Base-by-base conservation (phyloP, 2,797 vertebrate species). In the Neosilurus hyrtlii region DNA sequence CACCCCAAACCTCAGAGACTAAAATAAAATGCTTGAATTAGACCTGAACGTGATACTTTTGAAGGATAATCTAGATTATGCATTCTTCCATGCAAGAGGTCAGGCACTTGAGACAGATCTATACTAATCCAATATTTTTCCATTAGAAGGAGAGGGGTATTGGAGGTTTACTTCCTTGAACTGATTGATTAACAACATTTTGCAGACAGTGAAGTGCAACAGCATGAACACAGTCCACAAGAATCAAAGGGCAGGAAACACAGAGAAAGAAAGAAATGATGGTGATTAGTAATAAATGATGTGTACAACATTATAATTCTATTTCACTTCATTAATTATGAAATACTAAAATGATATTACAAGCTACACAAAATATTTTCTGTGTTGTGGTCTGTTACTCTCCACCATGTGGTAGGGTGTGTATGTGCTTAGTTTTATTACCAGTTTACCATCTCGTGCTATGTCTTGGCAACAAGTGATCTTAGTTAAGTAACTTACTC, bases 71-170 rank as follows among this genome's bases (percentile, higher is more conserved):
- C 35, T 67, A 67, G 63, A 52, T 57, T 63, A 83, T 79, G 81
- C 81, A 54, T 84, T 86, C 81, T 85, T 86, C 83, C 81, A 89
- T 90, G 91, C 82, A 66, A 88, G 89, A 88, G 89, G 82, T 90
- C 86, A 86, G 83, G 87, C 82, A 83, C 84, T 84, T 83, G 84
- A 78, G 83, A 67, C 85, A 20, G 89, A 93, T 93, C 93, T 62
- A 92, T 94, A 82, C 90, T 91, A 94, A 94, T 88, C 75, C 79
- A 81, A 92, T 94, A 84, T 6, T 1, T 82, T 35, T 81, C 86
- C 87, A 88, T 91, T 87, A 90, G 88, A 86, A 84, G 79, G 83
- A 89, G 85, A 88, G 84, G 2, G 26, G 57, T 70, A 83, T 54
- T 51, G 61, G n/a, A 72, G 85, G 54, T 71, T 62, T 62, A 77